Percentiles rank a stretch among this genome's conserved stretches.
phyloP scores from a whole-genome alignment of 1,140 invertebrate genomes.

The Wiebesia pumilae region DNA sequence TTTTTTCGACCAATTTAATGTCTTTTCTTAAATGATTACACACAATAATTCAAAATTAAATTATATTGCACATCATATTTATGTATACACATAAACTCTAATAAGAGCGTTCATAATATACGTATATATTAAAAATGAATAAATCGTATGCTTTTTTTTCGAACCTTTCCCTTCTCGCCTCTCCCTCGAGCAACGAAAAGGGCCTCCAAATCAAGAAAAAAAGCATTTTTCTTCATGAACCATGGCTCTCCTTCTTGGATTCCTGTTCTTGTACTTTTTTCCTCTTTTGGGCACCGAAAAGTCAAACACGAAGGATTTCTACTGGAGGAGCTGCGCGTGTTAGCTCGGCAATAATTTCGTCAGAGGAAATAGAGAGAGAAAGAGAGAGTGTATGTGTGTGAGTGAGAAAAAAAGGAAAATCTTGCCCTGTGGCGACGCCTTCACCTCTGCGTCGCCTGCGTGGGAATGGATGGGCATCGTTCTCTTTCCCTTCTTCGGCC shows the following conservation, averaged over 20 bases:
- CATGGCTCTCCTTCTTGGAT: neutral
- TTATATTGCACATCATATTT: neutral
- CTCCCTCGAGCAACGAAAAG: neutral
- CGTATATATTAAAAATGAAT: constrained; percentile 23
- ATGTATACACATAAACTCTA: constrained; percentile 11
- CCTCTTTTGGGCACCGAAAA: neutral
- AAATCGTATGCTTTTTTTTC: neutral
- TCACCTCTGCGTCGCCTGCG: constrained; percentile 11
- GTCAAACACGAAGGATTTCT: constrained; percentile 4
- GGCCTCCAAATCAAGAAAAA: neutral
- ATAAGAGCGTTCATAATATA: neutral
- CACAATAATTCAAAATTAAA: constrained; percentile 2
- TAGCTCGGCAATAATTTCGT: constrained; percentile 14
- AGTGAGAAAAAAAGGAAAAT: too few relatives aligned
- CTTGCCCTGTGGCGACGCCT: constrained; percentile 36
- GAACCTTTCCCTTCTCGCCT: neutral
- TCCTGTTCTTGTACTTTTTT: neutral
- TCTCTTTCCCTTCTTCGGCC: constrained; percentile 37
- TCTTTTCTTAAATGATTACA: neutral
- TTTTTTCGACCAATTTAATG: neutral
- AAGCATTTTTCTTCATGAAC: neutral
- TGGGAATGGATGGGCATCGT: constrained; percentile 30
- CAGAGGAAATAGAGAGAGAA: neutral
- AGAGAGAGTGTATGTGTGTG: too few relatives aligned
- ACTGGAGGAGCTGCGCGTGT: neutral